Evolutionary conservation across 64 coral and sea anemone genomes (phyloP), one percentile per base, ranked within the genome.

Genomic region (Stichodactyla helianthus): DNA sequence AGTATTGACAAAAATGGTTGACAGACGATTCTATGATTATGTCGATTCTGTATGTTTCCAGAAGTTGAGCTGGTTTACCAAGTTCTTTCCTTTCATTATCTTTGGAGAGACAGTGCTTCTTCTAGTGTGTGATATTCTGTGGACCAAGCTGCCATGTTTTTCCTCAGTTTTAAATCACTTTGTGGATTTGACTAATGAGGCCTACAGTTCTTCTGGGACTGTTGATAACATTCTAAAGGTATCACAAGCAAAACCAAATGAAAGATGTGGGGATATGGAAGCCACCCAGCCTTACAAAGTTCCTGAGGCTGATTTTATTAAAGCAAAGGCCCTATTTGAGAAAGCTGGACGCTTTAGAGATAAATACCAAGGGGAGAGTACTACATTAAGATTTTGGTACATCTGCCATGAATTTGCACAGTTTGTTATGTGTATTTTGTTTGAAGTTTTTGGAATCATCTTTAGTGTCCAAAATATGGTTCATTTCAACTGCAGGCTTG

Each of bases 111-210:
- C 71, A 52, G 17, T 88, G 16, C 1, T 79, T 2, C 68, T 88
- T 26, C 52, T 88, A 10, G 76, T 6, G 10, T 56, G 20, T 11
- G 28, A 71, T 25, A 77, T 53, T 61, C 23, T 77, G 10, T 88
- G 71, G 86, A 17, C 89, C 7, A 93, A 85, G 87, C 86, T 80
- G 77, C 87, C 87, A 5, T 6, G 0, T 15, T 89, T 82, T 9
- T 93, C 92, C 31, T 68, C 87, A 85, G 77, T 55, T 7, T 12
- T 93, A n/a, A 86, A 93, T 18, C 74, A 93, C 56, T 65, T 65
- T 65, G 62, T 65, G 62, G 18, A 16, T 65, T 65, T 65, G 5
- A 12, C 62, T n/a, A 20, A 65, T 4, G 62, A 65, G 12, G 17
- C 18, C 7, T n/a, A n/a, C 61, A 64, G 61, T 64, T 64, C 61